A percentile compares a stretch with the other conserved stretches of the same genome.
phyloP scores from a whole-genome alignment of 2,888 invertebrate genomes.

The Leptinotarsa peninsularis region DNA sequence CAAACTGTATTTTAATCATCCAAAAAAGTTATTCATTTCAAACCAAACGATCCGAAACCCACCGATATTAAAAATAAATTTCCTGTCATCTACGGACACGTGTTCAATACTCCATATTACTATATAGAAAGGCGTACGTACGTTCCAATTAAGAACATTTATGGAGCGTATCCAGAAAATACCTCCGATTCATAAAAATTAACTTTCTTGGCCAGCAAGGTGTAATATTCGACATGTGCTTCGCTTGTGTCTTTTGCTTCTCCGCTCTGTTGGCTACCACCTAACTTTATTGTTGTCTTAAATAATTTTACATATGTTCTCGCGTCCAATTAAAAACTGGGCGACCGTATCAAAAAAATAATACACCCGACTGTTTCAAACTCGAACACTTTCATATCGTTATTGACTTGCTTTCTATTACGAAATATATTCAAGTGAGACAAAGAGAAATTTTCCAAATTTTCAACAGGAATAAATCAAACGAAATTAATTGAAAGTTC shows the following conservation, averaged over 20 bases:
- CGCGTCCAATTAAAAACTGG: neutral
- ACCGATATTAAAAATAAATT: neutral
- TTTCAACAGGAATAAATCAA: too few species aligned
- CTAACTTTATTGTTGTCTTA: conserved; percentile 7
- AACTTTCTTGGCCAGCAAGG: neutral
- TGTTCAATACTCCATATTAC: conserved; percentile 3
- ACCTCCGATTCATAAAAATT: neutral
- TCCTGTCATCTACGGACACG: neutral
- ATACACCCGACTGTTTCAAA: neutral
- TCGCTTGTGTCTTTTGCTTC: neutral
- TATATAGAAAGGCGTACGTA: neutral
- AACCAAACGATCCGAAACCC: neutral
- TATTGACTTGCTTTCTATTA: neutral
- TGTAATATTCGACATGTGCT: conserved; percentile 7
- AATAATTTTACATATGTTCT: conserved; percentile 7
- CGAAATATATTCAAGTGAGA: neutral
- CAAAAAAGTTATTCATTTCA: neutral
- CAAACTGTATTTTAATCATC: too few species aligned
- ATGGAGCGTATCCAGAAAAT: neutral
- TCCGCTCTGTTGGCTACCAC: conserved; percentile 1
- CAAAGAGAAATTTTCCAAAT: neutral
- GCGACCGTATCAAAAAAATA: neutral
- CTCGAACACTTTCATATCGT: neutral
- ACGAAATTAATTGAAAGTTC: too few species aligned
- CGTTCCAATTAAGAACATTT: neutral